A percentile compares a stretch with the other conserved stretches of the same genome.
Conservation (phyloP, 2,888 invertebrate genomes). For the Malthinus seriepunctatus region DNA sequence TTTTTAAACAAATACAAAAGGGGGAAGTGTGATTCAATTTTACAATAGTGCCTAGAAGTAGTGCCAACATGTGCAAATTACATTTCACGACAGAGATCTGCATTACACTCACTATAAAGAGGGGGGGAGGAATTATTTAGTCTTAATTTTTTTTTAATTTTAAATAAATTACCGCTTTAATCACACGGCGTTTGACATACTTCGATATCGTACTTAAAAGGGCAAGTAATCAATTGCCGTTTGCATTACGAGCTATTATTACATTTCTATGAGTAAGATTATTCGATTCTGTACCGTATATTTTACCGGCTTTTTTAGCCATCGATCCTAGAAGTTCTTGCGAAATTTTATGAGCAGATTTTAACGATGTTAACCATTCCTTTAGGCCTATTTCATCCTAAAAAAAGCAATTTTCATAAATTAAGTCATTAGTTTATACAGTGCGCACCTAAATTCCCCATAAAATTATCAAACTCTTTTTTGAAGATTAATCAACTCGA, state of each 20-base stretch:
- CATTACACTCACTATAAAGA: constrained; percentile 3
- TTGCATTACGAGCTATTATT: constrained; percentile 60
- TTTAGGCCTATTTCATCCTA: constrained; percentile 98
- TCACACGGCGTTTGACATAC: not conserved
- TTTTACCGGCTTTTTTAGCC: constrained; percentile 98
- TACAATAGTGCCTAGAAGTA: constrained; percentile 26
- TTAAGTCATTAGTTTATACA: too few relatives aligned
- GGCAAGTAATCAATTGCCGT: constrained; percentile 56
- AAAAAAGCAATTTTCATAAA: too few relatives aligned
- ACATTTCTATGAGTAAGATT: constrained; percentile 50
- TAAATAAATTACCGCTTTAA: too few relatives aligned
- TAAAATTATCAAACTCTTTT: too few relatives aligned
- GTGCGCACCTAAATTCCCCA: too few relatives aligned
- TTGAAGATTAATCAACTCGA: not conserved
- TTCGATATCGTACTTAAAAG: not conserved
- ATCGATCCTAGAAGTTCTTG: constrained; percentile 94
- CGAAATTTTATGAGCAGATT: constrained; percentile 94
- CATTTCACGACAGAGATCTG: constrained; percentile 20
- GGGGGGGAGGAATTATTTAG: not conserved
- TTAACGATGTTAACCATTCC: constrained; percentile 96
- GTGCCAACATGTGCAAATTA: constrained; percentile 27
- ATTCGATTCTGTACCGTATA: constrained; percentile 84
- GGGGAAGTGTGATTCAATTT: constrained; percentile 11
- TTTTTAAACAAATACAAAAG: constrained; percentile 5
- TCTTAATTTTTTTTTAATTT: too few relatives aligned